These are phyloP conservation scores for Alethe diademata DNA, from an alignment of 2,113 vertebrate species.

Conservation along the genomic window DNA sequence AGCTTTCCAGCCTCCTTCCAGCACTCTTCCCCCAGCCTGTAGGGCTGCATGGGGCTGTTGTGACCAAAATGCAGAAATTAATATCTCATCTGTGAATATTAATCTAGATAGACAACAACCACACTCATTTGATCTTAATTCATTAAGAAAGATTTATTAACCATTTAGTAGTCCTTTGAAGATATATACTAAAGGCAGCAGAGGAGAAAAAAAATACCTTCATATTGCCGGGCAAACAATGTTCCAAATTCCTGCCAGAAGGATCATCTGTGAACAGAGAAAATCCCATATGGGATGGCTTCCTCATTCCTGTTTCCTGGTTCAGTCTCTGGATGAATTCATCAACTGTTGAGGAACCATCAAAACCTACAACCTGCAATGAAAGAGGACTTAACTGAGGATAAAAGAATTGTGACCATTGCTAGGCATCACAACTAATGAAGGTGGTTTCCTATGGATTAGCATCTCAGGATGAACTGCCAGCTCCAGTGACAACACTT, in stretches of 20 bases:
- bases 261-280: slow-evolving; percentile 88
- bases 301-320: slow-evolving; percentile 84
- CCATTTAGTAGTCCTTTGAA: neutral
- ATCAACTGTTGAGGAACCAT: slow-evolving; percentile 87
- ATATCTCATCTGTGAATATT: neutral
- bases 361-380: slow-evolving; percentile 86
- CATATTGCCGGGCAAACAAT: slow-evolving; percentile 81
- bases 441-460: neutral
- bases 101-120: neutral
- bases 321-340: slow-evolving; percentile 85
- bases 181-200: neutral
- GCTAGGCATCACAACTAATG: neutral
- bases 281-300: slow-evolving; percentile 82
- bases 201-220: slow-evolving; percentile 70
- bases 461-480: neutral
- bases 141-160: neutral
- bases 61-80: neutral
- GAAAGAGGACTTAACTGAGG: neutral
- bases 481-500: neutral
- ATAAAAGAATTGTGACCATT: neutral
- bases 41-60: neutral
- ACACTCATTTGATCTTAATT: neutral
- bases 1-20: neutral
- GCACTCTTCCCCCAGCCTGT: neutral
- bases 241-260: slow-evolving; percentile 83